Evolutionary conservation across 2,113 vertebrate species (phyloP).

Genomic region (Halichoerus grypus): DNA sequence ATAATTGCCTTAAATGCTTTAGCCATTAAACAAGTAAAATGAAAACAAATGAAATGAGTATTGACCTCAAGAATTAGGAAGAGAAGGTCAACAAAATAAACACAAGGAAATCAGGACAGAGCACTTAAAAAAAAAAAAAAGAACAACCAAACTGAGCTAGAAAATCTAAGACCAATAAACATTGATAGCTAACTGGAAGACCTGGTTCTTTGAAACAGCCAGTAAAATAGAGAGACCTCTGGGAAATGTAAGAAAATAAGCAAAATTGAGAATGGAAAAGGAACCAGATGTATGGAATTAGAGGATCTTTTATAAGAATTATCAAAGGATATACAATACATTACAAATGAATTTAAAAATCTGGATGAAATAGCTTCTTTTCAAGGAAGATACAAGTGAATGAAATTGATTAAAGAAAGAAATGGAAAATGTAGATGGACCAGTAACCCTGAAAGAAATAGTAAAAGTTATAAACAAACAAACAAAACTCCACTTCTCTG

Average conservation of each 20-base stretch:
- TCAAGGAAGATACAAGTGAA: conserved; percentile 35
- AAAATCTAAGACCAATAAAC: conserved; percentile 27
- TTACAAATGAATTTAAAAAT: conserved; percentile 25
- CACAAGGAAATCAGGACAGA: background rate
- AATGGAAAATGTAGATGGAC: background rate
- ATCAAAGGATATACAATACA: background rate
- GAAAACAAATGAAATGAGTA: conserved; percentile 25
- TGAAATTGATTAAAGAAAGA: conserved; percentile 21
- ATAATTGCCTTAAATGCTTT: conserved; percentile 32
- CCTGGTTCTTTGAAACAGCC: background rate
- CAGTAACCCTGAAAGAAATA: background rate
- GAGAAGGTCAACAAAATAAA: conserved; percentile 12
- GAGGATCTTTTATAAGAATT: background rate
- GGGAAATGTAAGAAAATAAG: conserved; percentile 23
- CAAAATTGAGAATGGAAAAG: background rate
- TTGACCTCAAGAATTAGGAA: conserved; percentile 31
- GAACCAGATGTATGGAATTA: background rate
- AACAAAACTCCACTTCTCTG: background rate
- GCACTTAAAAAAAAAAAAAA: background rate
- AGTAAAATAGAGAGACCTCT: background rate
- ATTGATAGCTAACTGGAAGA: background rate
- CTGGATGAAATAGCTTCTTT: background rate
- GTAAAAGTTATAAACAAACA: background rate
- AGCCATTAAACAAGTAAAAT: conserved; percentile 31
- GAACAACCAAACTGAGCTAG: background rate